Conservation (phyloP, 2,113 vertebrate species). For the Nyctereutes procyonoides region DNA sequence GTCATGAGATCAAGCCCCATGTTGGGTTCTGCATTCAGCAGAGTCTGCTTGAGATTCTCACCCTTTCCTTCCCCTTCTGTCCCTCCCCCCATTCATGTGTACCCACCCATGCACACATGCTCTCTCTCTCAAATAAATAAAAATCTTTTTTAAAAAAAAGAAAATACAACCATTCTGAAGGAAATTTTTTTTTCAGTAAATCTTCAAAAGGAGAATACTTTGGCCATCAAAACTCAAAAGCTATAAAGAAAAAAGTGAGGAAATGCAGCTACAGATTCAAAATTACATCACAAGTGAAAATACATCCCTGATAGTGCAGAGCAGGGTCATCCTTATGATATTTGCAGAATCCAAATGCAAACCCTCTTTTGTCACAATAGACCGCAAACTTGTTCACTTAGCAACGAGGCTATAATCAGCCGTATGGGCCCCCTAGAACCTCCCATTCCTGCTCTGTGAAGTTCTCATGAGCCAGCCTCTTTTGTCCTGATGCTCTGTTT, state of each 20-base stretch:
- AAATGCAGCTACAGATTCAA: not conserved
- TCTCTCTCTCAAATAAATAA: not conserved
- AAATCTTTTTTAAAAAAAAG: not conserved
- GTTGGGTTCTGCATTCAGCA: not conserved
- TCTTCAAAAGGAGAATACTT: not conserved
- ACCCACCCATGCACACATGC: not conserved
- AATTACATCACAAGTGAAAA: not conserved
- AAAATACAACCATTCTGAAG: slow-evolving; percentile 4
- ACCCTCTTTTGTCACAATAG: not conserved
- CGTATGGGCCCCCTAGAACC: not conserved
- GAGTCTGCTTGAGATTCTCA: not conserved
- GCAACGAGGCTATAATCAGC: not conserved
- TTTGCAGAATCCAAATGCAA: not conserved
- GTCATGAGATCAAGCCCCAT: not conserved
- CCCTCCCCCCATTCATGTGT: not conserved
- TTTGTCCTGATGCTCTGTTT: not conserved
- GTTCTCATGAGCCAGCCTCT: not conserved
- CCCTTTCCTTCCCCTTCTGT: not conserved
- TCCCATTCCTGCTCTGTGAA: not conserved
- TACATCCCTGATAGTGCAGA: not conserved
- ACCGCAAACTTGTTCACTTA: not conserved
- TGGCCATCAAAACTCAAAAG: not conserved
- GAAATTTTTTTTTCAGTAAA: not conserved
- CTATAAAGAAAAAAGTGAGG: not conserved
- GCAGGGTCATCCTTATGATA: not conserved